These are phyloP conservation scores for Andrena minutula DNA, from an alignment of 2,888 invertebrate species.

Conservation along the genomic window DNA sequence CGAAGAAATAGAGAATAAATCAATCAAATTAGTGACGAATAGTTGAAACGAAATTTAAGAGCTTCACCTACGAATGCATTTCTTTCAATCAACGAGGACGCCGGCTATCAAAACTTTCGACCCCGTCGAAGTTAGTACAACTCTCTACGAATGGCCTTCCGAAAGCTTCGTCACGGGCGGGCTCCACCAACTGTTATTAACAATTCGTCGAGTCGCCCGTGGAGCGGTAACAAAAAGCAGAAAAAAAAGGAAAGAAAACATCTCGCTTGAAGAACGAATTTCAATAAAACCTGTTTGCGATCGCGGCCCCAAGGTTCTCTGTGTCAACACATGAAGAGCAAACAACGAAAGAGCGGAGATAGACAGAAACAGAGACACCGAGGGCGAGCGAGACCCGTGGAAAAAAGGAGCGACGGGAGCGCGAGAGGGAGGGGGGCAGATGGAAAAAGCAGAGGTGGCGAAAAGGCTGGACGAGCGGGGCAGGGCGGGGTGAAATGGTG, in stretches of 20 bases:
- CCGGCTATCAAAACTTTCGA: background rate
- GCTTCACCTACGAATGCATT: too few species aligned
- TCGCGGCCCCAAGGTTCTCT: conserved; percentile 32
- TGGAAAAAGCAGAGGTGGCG: conserved; percentile 2
- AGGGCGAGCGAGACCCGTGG: conserved; percentile 7
- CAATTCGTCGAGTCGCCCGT: background rate
- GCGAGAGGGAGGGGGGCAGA: conserved; percentile 4
- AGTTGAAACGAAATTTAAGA: too few species aligned
- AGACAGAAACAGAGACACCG: conserved; percentile 18
- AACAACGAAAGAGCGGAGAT: conserved; percentile 35
- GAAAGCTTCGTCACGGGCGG: background rate
- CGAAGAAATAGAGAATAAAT: too few species aligned
- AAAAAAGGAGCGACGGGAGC: conserved; percentile 8
- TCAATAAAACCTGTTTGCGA: conserved; percentile 54
- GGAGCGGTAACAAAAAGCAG: background rate
- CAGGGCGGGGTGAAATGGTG: background rate
- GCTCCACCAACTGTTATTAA: conserved; percentile 7
- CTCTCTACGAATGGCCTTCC: background rate
- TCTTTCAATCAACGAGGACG: too few species aligned
- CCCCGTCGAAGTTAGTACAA: background rate
- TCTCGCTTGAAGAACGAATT: conserved; percentile 33
- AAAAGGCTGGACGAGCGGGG: background rate
- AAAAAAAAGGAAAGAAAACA: background rate
- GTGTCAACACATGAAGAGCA: conserved; percentile 46
- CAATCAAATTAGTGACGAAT: too few species aligned